Conservation (phyloP, 2,888 invertebrate species). For the Drosophila koepferae region DNA sequence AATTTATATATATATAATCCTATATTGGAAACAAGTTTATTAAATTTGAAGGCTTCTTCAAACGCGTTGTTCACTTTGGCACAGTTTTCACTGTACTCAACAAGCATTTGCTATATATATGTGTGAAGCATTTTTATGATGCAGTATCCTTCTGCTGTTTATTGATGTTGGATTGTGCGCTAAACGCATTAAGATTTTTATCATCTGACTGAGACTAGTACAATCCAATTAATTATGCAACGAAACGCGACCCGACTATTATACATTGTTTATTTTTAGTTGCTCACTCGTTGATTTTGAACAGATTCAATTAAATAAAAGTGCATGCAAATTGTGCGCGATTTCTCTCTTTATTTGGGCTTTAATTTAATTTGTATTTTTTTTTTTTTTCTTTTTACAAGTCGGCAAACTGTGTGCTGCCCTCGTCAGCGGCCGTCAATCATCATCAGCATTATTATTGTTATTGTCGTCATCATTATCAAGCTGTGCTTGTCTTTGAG, state of each 20-base stretch:
- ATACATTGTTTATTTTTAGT: slow-evolving; percentile 50
- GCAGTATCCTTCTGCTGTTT: slow-evolving; percentile 23
- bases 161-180: slow-evolving; percentile 16
- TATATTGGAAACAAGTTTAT: not conserved
- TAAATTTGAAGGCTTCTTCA: not conserved
- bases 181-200: slow-evolving; percentile 34
- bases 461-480: slow-evolving; percentile 49
- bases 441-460: slow-evolving; percentile 44
- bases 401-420: not conserved
- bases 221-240: slow-evolving; percentile 53
- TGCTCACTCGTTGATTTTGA: slow-evolving; percentile 25
- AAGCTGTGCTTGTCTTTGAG: slow-evolving; percentile 24
- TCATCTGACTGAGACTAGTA: slow-evolving; percentile 12
- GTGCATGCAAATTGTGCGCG: slow-evolving; percentile 64
- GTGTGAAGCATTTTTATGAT: slow-evolving; percentile 18
- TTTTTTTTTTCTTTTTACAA: slow-evolving; percentile 28
- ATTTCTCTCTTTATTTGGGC: slow-evolving; percentile 3
- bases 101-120: not conserved
- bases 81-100: slow-evolving; percentile 26
- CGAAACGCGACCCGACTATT: slow-evolving; percentile 17
- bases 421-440: slow-evolving; percentile 30
- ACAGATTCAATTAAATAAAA: slow-evolving; percentile 72
- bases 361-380: slow-evolving; percentile 73
- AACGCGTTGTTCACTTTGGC: not conserved
- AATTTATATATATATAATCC: not conserved